Evolutionary conservation across 1,140 invertebrate species (phyloP).

Genomic region (Drosophila sp.): DNA sequence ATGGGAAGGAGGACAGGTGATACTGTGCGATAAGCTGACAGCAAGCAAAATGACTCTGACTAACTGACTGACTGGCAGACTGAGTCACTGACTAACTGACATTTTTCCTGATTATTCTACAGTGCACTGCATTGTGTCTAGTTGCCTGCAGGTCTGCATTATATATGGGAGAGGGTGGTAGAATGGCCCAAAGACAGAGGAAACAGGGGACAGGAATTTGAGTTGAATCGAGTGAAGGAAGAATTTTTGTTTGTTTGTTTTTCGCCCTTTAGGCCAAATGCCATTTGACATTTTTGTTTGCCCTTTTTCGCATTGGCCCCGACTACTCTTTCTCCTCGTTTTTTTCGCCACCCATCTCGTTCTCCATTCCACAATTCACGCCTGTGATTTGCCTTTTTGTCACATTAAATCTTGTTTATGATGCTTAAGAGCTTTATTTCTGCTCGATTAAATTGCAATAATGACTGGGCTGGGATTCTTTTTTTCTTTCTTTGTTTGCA

Average conservation of each 20-base stretch:
- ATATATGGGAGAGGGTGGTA: not conserved
- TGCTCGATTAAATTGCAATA: conserved; percentile 77
- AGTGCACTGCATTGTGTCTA: too few relatives aligned
- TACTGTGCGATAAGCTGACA: conserved; percentile 4
- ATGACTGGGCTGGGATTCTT: conserved; percentile 48
- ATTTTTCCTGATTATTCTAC: too few relatives aligned
- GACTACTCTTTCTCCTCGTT: not conserved
- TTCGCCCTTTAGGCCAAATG: conserved; percentile 66
- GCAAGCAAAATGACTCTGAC: not conserved
- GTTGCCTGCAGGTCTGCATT: not conserved
- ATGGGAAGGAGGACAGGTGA: conserved; percentile 15
- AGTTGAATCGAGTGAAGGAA: too few relatives aligned
- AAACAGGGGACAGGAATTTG: too few relatives aligned
- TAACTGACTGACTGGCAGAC: not conserved
- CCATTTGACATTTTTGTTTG: conserved; percentile 72
- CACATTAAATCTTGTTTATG: conserved; percentile 81
- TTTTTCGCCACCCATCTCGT: not conserved
- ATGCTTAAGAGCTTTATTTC: conserved; percentile 75
- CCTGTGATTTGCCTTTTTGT: conserved; percentile 78
- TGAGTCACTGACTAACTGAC: too few relatives aligned
- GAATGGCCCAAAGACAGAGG: too few relatives aligned
- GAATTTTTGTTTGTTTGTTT: conserved; percentile 29
- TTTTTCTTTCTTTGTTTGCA: conserved; percentile 26
- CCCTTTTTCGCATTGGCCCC: conserved; percentile 1
- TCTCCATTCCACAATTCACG: conserved; percentile 2